A percentile compares a stretch with the other conserved stretches of the same genome.
phyloP scores from a whole-genome alignment of 2,888 invertebrate genomes.

The Ochropleura plecta region DNA sequence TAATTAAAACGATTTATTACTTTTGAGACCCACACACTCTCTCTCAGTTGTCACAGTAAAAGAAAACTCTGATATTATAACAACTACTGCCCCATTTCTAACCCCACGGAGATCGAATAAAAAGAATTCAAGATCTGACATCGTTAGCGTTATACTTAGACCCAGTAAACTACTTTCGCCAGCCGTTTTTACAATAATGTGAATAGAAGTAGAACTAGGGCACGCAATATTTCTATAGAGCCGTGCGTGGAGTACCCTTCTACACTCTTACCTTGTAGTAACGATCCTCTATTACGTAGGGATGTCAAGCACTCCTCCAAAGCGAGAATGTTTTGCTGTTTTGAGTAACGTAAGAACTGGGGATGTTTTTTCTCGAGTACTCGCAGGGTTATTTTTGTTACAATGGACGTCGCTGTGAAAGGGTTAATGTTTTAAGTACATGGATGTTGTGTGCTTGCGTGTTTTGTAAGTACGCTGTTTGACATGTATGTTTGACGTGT shows the following conservation, averaged over 20 bases:
- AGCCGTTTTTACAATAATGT: conserved; percentile 72
- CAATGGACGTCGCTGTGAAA: conserved; percentile 25
- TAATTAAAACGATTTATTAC: background rate
- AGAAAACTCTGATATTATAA: conserved; percentile 1
- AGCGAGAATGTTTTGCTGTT: conserved; percentile 75
- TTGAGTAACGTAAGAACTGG: conserved; percentile 70
- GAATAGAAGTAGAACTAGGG: conserved; percentile 77
- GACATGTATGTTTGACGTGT: background rate
- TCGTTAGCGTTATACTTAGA: conserved; percentile 73
- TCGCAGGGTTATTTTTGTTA: conserved; percentile 42
- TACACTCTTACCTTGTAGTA: conserved; percentile 72
- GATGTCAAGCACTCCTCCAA: conserved; percentile 69
- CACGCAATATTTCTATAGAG: conserved; percentile 79
- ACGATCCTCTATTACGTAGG: conserved; percentile 77
- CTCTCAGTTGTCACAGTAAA: background rate
- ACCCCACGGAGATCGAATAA: conserved; percentile 35
- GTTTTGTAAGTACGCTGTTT: conserved; percentile 17
- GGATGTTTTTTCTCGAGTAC: conserved; percentile 59
- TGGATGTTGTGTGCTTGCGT: background rate
- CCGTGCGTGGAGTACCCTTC: conserved; percentile 75
- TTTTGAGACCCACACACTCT: background rate
- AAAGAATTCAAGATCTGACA: conserved; percentile 59
- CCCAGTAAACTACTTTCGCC: conserved; percentile 72
- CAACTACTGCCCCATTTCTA: background rate
- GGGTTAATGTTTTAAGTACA: conserved; percentile 23